Base-by-base conservation (phyloP, 2,113 vertebrate species). In the Oxygymnocypris stewartii region DNA sequence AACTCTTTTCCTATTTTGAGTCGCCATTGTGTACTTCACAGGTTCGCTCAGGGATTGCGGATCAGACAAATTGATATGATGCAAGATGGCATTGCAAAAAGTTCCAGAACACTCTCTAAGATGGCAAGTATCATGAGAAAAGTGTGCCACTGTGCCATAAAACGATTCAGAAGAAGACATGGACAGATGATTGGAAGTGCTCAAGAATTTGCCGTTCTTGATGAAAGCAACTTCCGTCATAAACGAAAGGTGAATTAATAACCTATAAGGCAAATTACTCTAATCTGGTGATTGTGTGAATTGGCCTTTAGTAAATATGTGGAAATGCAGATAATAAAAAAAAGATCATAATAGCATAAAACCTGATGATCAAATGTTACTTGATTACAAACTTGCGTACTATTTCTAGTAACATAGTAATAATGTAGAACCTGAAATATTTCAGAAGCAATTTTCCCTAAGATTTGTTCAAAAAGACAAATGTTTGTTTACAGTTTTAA, bases 61-160 rank as follows among this genome's bases (percentile, higher is more conserved):
- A 59, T 59, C 57, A 59, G 6, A 59, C 20, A 59, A 59, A 59
- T 59, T 59, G 31, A 69, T 35, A 69, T 69, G 65, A 37, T 69
- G 65, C 65, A 69, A 69, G 65, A 69, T 37, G 65, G 31, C 25
- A 69, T 69, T 69, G 31, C 65, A 35, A 69, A 35, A 69, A 69
- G 65, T 31, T 69, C 31, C 2, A 69, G 13, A 69, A 69, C 65
- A 6, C 28, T 69, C 28, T 69, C 65, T 14, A 69, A 31, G 13
- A 69, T 69, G 65, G 28, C 65, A 35, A 11, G 28, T 28, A 13
- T 69, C 65, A 12, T 69, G 25, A 69, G 65, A 28, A 31, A 69
- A 14, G 25, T 69, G 4, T 69, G 65, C 65, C 11, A 69, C n/a
- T n/a, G n/a, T n/a, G n/a, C n/a, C n/a, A n/a, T 69, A 2, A 69